Conservation (phyloP, 2,888 invertebrate species). For the Listrodromus nycthemerus region DNA sequence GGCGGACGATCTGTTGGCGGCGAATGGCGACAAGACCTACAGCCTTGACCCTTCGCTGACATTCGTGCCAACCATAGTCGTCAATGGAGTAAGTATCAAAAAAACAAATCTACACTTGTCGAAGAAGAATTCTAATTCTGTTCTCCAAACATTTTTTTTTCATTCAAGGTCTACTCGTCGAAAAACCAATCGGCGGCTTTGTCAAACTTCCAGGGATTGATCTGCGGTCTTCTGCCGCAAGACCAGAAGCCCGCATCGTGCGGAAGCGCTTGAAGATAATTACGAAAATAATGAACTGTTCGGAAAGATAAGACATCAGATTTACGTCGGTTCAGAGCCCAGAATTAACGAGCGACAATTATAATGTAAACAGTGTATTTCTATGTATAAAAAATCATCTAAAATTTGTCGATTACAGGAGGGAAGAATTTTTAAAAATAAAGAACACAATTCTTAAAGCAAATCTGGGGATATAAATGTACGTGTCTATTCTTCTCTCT, state of each 20-base stretch:
- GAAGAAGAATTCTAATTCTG: not conserved
- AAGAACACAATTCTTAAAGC: not conserved
- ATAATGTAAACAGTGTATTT: no score
- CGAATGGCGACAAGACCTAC: constrained; percentile 82
- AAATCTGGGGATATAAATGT: no score
- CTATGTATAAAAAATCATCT: no score
- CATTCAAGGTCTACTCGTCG: constrained; percentile 69
- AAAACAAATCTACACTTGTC: constrained; percentile 14
- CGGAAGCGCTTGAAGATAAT: constrained; percentile 29
- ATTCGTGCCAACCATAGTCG: constrained; percentile 84
- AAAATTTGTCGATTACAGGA: not conserved
- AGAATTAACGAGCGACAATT: no score
- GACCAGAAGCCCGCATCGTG: constrained; percentile 72
- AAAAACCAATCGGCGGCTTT: constrained; percentile 70
- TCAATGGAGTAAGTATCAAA: constrained; percentile 81
- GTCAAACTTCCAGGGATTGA: constrained; percentile 70
- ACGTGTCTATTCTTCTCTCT: no score
- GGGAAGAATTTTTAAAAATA: constrained; percentile 8
- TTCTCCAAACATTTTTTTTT: not conserved
- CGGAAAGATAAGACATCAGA: not conserved
- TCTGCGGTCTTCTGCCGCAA: constrained; percentile 72
- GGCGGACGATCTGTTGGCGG: constrained; percentile 81
- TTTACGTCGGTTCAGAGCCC: no score
- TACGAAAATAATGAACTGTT: not conserved
- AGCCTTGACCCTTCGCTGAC: constrained; percentile 76